Conservation (phyloP, 2,113 vertebrate species). For the Pholis gunnellus region DNA sequence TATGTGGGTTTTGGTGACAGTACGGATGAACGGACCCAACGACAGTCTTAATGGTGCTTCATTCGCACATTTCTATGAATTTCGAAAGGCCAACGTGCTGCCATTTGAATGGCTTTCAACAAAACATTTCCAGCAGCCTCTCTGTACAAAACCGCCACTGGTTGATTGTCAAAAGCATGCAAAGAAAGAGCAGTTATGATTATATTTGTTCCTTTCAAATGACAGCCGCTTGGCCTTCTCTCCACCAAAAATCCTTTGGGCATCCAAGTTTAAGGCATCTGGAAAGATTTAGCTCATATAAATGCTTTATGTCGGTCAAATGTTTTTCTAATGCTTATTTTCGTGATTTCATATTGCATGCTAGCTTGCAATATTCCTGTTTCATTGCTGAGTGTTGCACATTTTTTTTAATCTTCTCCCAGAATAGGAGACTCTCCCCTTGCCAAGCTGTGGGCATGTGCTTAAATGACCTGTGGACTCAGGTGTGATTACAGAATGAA, state of each 20-base stretch:
- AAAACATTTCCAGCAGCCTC: constrained; percentile 26
- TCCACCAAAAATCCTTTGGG: constrained; percentile 18
- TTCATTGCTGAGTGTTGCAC: neutral
- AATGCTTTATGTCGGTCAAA: constrained; percentile 31
- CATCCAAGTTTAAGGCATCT: constrained; percentile 57
- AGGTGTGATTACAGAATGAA: constrained; percentile 31
- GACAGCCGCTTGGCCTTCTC: constrained; percentile 43
- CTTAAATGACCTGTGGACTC: constrained; percentile 4
- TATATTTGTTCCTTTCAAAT: constrained; percentile 55
- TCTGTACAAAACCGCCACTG: constrained; percentile 32
- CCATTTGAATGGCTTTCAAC: constrained; percentile 44
- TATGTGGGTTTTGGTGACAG: neutral
- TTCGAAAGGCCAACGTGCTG: constrained; percentile 24
- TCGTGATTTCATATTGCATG: constrained; percentile 34
- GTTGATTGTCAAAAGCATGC: constrained; percentile 49
- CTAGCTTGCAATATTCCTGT: neutral
- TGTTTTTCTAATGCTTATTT: constrained; percentile 39
- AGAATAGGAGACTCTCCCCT: neutral
- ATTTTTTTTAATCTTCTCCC: neutral
- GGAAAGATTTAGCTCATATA: constrained; percentile 56
- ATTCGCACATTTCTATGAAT: constrained; percentile 30
- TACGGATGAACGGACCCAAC: neutral
- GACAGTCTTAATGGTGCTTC: constrained; percentile 12
- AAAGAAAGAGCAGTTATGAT: constrained; percentile 41
- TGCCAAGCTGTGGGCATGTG: constrained; percentile 16